Base-by-base conservation (phyloP, 2,113 vertebrate species). In the Ia io region DNA sequence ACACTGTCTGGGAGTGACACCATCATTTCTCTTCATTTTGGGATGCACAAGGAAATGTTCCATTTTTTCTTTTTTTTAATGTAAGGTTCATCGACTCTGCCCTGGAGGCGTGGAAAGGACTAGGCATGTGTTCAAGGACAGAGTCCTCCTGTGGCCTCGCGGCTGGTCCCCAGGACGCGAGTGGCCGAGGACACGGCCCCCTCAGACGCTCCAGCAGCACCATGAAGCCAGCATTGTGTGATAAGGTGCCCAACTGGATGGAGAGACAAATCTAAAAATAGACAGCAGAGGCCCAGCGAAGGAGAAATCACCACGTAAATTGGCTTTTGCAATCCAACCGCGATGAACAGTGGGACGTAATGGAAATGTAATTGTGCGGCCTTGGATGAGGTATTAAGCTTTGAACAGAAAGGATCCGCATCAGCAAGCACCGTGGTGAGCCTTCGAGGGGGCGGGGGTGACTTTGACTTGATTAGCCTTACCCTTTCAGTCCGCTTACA, bases 321-420 rank as follows among this genome's bases (percentile, higher is more conserved):
- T 95, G 96, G 92, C 95, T 97, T 97, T 92, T 56, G 93, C 61
- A 32, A 70, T 82, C 97, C 96, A 90, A 92, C 95, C 90, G 96
- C 42, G 95, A 89, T 88, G 49, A 94, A 63, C 97, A 96, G 96
- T 88, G 71, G 96, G 96, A 56, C 86, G 95, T 73, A 69, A 93
- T 88, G 88, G 95, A 87, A 88, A 88, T 71, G 92, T 95, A 92
- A 94, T 92, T 93, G 92, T 90, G 88, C 83, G 88, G 84, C n/a
- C 80, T 82, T 69, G 76, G 59, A 71, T 92, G 90, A 91, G 90
- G 87, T 61, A 80, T 92, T 95, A 80, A 95, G 71, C 93, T 96
- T 88, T 95, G 92, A 97, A 63, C 70, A 94, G 95, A 84, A 90
- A 90, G 56, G 93, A 73, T 40, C 84, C 92, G n/a, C 97, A 94